Evolutionary conservation across 2,888 invertebrate species (phyloP).

Genomic region (Clusia tigrina): DNA sequence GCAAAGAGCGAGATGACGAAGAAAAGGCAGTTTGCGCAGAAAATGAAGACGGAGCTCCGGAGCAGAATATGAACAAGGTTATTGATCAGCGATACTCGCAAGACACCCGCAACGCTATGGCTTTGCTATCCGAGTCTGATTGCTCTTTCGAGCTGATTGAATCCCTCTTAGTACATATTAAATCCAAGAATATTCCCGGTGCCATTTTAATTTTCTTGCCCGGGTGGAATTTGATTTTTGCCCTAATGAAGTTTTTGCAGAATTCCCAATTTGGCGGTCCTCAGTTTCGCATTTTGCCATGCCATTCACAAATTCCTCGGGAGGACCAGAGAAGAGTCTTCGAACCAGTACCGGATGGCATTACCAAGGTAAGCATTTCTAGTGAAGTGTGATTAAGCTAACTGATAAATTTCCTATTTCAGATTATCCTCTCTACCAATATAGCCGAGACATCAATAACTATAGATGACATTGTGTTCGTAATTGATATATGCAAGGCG

Average conservation of each 20-base stretch:
- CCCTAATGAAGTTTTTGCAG: slow-evolving; percentile 85
- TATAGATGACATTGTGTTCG: slow-evolving; percentile 97
- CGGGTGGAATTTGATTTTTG: slow-evolving; percentile 97
- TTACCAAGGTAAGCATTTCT: slow-evolving; percentile 76
- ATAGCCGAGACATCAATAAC: slow-evolving; percentile 99
- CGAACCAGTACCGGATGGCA: slow-evolving; percentile 80
- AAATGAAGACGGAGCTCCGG: slow-evolving; percentile 71
- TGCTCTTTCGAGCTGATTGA: slow-evolving; percentile 92
- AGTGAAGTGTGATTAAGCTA: neutral
- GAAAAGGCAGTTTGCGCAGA: slow-evolving; percentile 68
- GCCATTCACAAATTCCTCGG: slow-evolving; percentile 97
- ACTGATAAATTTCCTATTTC: too few species aligned
- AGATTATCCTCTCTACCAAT: slow-evolving; percentile 96
- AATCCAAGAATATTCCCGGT: slow-evolving; percentile 73
- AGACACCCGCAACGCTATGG: slow-evolving; percentile 75
- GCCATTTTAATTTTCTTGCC: slow-evolving; percentile 93
- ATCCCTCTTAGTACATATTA: slow-evolving; percentile 74
- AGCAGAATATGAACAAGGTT: slow-evolving; percentile 81
- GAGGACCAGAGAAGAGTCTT: slow-evolving; percentile 96
- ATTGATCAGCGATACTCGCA: slow-evolving; percentile 66
- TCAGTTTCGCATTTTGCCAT: slow-evolving; percentile 82
- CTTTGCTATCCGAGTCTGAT: slow-evolving; percentile 86
- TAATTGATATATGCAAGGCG: slow-evolving; percentile 96
- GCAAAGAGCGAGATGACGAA: slow-evolving; percentile 74
- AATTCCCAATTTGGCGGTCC: slow-evolving; percentile 76